Evolutionary conservation across 2,888 invertebrate species (phyloP).

Genomic region (Cabera pusaria): DNA sequence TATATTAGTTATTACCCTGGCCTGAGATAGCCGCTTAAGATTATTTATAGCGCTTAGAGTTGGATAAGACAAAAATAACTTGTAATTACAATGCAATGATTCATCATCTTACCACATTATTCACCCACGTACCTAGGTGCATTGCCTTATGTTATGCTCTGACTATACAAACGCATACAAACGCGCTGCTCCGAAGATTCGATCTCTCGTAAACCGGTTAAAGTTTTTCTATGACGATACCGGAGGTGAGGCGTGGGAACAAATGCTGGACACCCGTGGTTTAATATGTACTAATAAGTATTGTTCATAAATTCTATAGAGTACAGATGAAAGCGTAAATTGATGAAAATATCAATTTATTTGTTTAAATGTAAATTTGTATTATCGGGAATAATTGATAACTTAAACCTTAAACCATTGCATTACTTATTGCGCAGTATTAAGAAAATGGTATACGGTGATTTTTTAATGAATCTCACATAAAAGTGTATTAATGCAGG

Average conservation of each 20-base stretch:
- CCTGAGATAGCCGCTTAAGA: constrained; percentile 11
- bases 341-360: constrained; percentile 12
- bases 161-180: constrained; percentile 45
- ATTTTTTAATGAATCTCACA: too few relatives aligned
- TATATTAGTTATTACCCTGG: constrained; percentile 3
- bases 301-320: constrained; percentile 38
- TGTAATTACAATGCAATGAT: constrained; percentile 34
- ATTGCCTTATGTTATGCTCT: too few relatives aligned
- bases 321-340: constrained; percentile 12
- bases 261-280: constrained; percentile 40
- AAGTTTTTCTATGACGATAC: constrained; percentile 59
- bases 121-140: constrained; percentile 4
- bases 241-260: constrained; percentile 56
- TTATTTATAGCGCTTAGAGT: constrained; percentile 8
- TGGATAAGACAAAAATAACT: constrained; percentile 27
- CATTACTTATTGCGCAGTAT: too few relatives aligned
- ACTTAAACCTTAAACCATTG: too few relatives aligned
- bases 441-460: too few relatives aligned
- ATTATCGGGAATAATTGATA: too few relatives aligned
- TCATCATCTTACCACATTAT: constrained; percentile 25
- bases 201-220: constrained; percentile 63
- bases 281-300: constrained; percentile 51
- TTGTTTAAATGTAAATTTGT: background rate
- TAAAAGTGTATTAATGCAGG: too few relatives aligned
- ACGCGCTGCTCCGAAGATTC: constrained; percentile 42